Base-by-base conservation (phyloP, 2,888 invertebrate species). In the Noctuana brunneofusca region DNA sequence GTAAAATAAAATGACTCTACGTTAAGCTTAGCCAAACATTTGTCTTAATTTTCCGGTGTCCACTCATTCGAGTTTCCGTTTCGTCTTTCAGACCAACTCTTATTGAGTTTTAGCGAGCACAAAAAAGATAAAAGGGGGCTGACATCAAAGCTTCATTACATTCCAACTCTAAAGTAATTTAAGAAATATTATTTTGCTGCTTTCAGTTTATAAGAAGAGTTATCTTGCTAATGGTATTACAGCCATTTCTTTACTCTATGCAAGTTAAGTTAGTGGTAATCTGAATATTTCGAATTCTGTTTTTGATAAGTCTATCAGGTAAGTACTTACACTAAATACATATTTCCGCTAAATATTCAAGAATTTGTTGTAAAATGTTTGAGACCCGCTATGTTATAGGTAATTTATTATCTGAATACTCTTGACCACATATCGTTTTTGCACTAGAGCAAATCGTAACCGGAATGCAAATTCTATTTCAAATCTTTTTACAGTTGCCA, bases 401-500 rank as follows among this genome's bases (percentile, higher is more conserved):
- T 32, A 32, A 32, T 32, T 32, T 32, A 32, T 32, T 8, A 32
- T 32, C 12, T 32, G 2, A 32, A 32, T 32, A 32, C 32, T 18
- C 52, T 32, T 24, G 38, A 27, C 49, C 49, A 16, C 14, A 50
- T 16, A 27, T 27, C 32, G 32, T 32, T 32, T 32, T n/a, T 38
- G 14, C 35, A 35, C 16, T 27, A 14, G 16, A 35, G 11, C 4
- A 22, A 50, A 41, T 24, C 11, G 50, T 58, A 24, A 41, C 9
- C 38, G 32, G 41, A 16, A 49, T 24, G 49, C 24, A 58, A 58
- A 58, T 41, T 50, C 1, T 35, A n/a, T 41, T 52, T 41, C 43
- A 52, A 59, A 43, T 30, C 41, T 30, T 52, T 58, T 30, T 30
- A 30, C 27, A 20, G 41, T 52, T 59, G 58, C 58, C 52, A 59